Evolutionary conservation across 1,140 invertebrate species (phyloP), one percentile per base, ranked within the genome.

Genomic region (Euura lappo): DNA sequence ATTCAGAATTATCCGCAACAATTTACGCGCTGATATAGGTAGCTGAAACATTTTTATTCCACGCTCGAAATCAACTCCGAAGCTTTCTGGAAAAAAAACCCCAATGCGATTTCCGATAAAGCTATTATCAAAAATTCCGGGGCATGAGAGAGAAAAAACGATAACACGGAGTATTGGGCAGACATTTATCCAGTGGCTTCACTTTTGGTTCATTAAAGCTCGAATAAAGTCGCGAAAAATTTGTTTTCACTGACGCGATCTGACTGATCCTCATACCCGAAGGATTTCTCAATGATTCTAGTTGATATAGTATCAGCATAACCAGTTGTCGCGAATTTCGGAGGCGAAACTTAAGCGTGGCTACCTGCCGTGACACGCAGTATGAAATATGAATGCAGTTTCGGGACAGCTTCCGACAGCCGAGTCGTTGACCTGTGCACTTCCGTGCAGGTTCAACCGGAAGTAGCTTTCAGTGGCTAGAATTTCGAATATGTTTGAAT

Each of bases 361-460:
- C 51, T 60, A 8, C 8, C 6, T 6, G 51, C 51, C 51, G 51
- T n/a, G 51, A n/a, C 13, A 3, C 51, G 5, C 51, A 6, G 6
- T 60, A 60, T 60, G 5, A 60, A 60, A 60, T 60, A 60, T 60
- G 51, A 60, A 60, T 60, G 51, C 51, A 60, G 51, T 60, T 60
- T 60, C 51, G 51, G 51, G 3, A 60, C 8, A 60, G 51, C 51
- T 60, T 60, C 51, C 51, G 51, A 60, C 51, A 60, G 51, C 51
- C 51, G 51, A 60, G 51, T 60, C 51, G 51, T 60, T 60, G 51
- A 60, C 51, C 51, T 5, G 13, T 60, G 51, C 4, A 60, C 51
- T 60, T 60, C 51, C 51, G 6, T 60, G 51, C 51, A 11, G 10
- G 8, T 60, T 8, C 51, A 60, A n/a, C 51, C 51, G 51, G 51